These are phyloP conservation scores for Manacus vitellinus DNA, from an alignment of 2,113 vertebrate genomes.

Conservation along the genomic window DNA sequence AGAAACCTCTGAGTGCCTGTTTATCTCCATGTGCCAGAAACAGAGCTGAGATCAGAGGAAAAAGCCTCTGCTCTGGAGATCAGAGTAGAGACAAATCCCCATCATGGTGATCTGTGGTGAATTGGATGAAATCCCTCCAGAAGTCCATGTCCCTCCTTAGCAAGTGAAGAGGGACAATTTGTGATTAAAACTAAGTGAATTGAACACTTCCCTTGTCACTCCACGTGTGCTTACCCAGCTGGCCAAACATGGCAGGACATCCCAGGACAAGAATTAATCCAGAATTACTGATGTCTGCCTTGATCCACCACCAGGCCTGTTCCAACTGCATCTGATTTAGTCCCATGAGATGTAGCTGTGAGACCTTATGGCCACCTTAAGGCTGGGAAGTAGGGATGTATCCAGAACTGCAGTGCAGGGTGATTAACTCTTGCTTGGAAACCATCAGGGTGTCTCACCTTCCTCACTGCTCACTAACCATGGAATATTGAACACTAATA, in stretches of 20 bases:
- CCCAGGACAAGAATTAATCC: neutral
- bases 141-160: neutral
- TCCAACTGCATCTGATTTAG: neutral
- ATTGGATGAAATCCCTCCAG: neutral
- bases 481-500: neutral
- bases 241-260: neutral
- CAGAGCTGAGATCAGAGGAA: neutral
- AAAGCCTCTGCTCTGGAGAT: neutral
- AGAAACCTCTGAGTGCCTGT: too few relatives aligned
- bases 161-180: neutral
- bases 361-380: neutral
- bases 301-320: neutral
- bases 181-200: neutral
- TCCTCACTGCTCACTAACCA: neutral
- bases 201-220: neutral
- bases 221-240: neutral
- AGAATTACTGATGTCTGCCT: neutral
- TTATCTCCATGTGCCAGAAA: neutral
- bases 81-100: neutral
- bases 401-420: neutral
- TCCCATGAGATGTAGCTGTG: neutral
- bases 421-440: neutral
- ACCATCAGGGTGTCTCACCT: neutral
- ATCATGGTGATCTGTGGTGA: neutral
- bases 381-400: neutral